A percentile compares a stretch with the other conserved stretches of the same genome.
Evolutionary conservation across 1,140 invertebrate genomes (phyloP).

Genomic region (Bombus balteatus): DNA sequence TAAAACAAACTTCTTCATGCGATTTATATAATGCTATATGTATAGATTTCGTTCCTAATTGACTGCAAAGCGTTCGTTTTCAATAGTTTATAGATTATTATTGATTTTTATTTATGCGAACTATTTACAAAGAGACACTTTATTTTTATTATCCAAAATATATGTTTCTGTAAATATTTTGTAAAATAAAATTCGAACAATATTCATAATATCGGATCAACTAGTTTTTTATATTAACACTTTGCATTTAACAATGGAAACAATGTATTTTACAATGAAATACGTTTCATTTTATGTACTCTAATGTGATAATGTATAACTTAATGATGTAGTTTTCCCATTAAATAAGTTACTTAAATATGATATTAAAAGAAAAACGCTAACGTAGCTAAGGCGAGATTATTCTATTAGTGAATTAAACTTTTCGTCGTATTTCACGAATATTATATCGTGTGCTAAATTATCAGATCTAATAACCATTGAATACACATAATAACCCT

Average conservation of each 20-base stretch:
- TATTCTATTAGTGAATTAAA: neutral
- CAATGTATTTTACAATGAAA: no score
- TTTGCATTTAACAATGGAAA: no score
- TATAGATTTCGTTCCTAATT: conserved; percentile 18
- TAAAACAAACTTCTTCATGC: neutral
- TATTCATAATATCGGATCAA: neutral
- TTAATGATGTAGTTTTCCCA: neutral
- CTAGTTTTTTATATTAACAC: neutral
- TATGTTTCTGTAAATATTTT: conserved; percentile 63
- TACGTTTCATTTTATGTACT: neutral
- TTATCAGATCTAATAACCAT: conserved; percentile 76
- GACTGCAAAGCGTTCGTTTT: conserved; percentile 22
- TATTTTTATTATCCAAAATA: conserved; percentile 57
- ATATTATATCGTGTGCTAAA: conserved; percentile 82
- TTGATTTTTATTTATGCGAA: neutral
- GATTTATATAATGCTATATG: neutral
- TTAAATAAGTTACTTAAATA: neutral
- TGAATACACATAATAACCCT: conserved; percentile 76
- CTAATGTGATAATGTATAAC: neutral
- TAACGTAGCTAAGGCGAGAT: neutral
- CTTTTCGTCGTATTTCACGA: conserved; percentile 69
- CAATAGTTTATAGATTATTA: neutral
- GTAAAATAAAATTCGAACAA: conserved; percentile 49
- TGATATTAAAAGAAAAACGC: neutral
- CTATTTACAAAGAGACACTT: conserved; percentile 26